Percentiles rank a stretch among this genome's conserved stretches.
These are phyloP conservation scores for Phylloscopus trochilus DNA, from an alignment of 2,113 vertebrate genomes.

Conservation along the genomic window DNA sequence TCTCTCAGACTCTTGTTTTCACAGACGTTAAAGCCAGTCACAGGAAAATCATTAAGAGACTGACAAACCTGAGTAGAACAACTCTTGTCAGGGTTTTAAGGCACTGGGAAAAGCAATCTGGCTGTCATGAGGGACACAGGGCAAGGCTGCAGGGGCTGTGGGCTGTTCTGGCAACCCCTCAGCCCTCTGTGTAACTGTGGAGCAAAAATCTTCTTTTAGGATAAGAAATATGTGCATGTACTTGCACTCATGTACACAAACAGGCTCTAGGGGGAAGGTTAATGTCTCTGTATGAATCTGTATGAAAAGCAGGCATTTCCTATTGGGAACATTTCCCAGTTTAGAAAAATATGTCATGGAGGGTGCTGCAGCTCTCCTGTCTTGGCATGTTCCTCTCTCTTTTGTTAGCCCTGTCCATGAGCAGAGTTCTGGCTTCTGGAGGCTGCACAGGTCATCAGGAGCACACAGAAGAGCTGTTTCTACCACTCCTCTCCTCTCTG, in stretches of 20 bases:
- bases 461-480: background rate
- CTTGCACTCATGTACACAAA: background rate
- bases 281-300: background rate
- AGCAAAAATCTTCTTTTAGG: background rate
- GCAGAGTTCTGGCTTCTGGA: background rate
- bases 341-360: background rate
- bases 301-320: conserved; percentile 3
- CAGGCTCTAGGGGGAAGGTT: background rate
- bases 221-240: background rate
- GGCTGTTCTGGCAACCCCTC: background rate
- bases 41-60: background rate
- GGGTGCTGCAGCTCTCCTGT: background rate
- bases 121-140: background rate
- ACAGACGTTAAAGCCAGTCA: background rate
- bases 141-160: background rate
- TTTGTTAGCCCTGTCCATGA: background rate
- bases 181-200: background rate
- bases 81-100: background rate
- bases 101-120: background rate
- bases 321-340: background rate
- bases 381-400: background rate
- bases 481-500: background rate
- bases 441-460: background rate
- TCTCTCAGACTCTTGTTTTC: background rate
- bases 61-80: background rate